Percentiles rank a stretch among this genome's conserved stretches.
These are phyloP conservation scores for Enteromius radiatus DNA, from an alignment of 2,797 vertebrate species.

Conservation along the genomic window DNA sequence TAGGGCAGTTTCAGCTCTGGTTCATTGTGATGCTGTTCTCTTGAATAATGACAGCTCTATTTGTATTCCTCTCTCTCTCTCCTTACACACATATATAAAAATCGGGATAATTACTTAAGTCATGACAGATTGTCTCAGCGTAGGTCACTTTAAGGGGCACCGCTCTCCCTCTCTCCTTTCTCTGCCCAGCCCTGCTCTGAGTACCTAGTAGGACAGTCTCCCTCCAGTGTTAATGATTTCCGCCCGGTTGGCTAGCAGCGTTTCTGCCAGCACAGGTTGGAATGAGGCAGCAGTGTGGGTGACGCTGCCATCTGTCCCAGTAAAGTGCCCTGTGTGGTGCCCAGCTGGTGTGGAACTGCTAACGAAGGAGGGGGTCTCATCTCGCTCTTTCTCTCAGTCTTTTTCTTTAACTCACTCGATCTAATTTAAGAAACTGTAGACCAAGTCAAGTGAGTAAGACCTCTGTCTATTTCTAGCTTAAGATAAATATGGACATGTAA, in stretches of 20 bases:
- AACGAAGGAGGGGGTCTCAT: constrained; percentile 49
- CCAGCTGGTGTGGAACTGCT: constrained; percentile 76
- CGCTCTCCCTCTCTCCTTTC: constrained; percentile 42
- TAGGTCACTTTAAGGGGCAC: constrained; percentile 76
- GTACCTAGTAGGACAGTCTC: constrained; percentile 55
- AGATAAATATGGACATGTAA: not conserved
- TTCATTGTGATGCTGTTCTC: constrained; percentile 21
- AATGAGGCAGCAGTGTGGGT: constrained; percentile 69
- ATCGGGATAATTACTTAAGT: constrained; percentile 82
- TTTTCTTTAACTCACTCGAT: constrained; percentile 1
- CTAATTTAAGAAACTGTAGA: constrained; percentile 21
- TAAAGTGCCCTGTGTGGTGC: constrained; percentile 83
- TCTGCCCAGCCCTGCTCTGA: constrained; percentile 43
- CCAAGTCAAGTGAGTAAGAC: constrained; percentile 3
- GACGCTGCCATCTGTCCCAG: constrained; percentile 84
- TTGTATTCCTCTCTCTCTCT: constrained; percentile 24
- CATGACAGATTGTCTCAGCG: constrained; percentile 85
- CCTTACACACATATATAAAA: constrained; percentile 68
- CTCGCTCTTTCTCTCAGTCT: constrained; percentile 7
- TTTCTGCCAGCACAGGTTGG: constrained; percentile 61
- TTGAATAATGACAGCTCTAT: constrained; percentile 43
- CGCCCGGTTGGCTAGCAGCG: constrained; percentile 57
- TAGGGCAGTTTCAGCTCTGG: constrained; percentile 23
- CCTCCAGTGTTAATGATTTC: constrained; percentile 62
- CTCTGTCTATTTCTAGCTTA: not conserved